Base-by-base conservation (phyloP, 2,888 invertebrate species). In the Hirtodrosophila alboralis region DNA sequence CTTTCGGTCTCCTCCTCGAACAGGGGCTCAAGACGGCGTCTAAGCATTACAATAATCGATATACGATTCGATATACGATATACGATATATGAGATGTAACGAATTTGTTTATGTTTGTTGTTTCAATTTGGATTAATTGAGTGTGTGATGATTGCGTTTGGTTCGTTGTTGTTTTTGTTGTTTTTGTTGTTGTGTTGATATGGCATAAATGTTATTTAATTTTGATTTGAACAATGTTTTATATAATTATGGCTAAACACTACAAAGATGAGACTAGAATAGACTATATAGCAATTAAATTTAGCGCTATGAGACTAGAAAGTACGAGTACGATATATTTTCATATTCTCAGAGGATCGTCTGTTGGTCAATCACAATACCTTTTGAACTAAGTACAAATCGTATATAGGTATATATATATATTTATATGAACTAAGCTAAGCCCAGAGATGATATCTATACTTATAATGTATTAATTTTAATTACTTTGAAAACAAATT, bases 1-100 rank as follows among this genome's bases (percentile, higher is more conserved):
- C 93, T 94, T 84, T 94, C 94, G 13, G 95, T 95, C 75, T 96
- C 96, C 91, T 96, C 96, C 90, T 96, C 96, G 70, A 95, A 93
- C 4, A 96, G 92, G 43, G 96, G 96, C 89, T 96, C 96, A 86
- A 96, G 91, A 75, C 96, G 93, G 90, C 95, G 92, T 89, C 94
- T 93, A 89, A 63, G 79, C 79, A 78, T 78, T 90, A 67, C 79
- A 69, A 65, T 38, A 74, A 57, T 73, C 76, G 81, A 62, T 71
- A 73, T 72, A 66, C 65, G 78, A 57, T 68, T 56, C 76, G 68
- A 53, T 44, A 62, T 57, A 70, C 76, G 79, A 57, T 69, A 56
- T 63, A 36, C 52, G 48, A 37, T 62, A 21, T 21, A 66, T 72
- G 65, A 53, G 54, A 75, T 84, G 83, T 64, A 54, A 59, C 65